These are phyloP conservation scores for Archaeoteleia sp. DNA, from an alignment of 2,888 invertebrate genomes.

Conservation along the genomic window DNA sequence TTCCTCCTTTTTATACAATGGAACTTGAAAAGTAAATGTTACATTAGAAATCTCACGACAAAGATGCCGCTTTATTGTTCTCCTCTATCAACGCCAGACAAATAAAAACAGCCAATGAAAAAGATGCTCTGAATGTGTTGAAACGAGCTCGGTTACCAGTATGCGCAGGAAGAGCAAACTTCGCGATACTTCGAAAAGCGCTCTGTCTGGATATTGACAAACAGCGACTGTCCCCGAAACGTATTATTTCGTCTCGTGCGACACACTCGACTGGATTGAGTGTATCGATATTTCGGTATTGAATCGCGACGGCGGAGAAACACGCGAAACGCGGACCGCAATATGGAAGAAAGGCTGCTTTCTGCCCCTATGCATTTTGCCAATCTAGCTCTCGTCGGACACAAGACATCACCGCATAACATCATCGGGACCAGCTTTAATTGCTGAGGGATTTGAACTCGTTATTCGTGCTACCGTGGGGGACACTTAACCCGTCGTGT, in stretches of 20 bases:
- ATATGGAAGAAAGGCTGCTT: background rate
- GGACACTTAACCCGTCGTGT: slow-evolving; percentile 53
- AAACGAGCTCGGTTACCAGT: slow-evolving; percentile 21
- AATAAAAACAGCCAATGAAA: slow-evolving; percentile 43
- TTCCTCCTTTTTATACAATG: too few relatives aligned
- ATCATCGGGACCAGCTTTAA: slow-evolving; percentile 64
- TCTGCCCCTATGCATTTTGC: slow-evolving; percentile 7
- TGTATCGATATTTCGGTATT: slow-evolving; percentile 29
- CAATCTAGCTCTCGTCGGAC: slow-evolving; percentile 40
- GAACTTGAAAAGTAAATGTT: too few relatives aligned
- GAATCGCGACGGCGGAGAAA: slow-evolving; percentile 12
- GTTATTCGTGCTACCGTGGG: slow-evolving; percentile 63
- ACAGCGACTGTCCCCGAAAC: slow-evolving; percentile 22
- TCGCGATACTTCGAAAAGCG: slow-evolving; percentile 34
- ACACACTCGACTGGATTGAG: slow-evolving; percentile 26
- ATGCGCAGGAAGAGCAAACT: slow-evolving; percentile 24
- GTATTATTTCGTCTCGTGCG: slow-evolving; percentile 43
- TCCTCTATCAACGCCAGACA: slow-evolving; percentile 13
- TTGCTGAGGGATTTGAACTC: slow-evolving; percentile 70
- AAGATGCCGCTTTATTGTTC: slow-evolving; percentile 46
- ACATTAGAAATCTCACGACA: too few relatives aligned
- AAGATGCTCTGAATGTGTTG: slow-evolving; percentile 31
- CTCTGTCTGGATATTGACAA: slow-evolving; percentile 38
- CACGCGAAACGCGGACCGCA: too few relatives aligned
- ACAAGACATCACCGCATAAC: slow-evolving; percentile 54